Percentiles rank a stretch among this genome's conserved stretches.
These are phyloP conservation scores for Ypsolopha sequella DNA, from an alignment of 2,888 invertebrate species.

Conservation along the genomic window DNA sequence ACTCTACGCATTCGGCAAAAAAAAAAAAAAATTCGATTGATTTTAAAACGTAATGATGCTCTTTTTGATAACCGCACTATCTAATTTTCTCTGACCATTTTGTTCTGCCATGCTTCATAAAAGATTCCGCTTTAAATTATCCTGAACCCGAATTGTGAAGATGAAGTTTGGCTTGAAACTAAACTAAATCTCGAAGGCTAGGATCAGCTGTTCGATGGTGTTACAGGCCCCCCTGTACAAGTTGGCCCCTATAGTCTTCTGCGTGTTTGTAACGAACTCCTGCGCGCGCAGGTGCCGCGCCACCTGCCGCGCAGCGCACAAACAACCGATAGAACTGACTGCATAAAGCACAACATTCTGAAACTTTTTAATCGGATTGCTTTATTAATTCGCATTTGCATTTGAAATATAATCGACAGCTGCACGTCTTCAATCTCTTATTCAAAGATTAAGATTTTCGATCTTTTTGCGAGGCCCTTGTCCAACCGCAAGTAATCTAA, in stretches of 20 bases:
- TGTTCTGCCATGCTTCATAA: no score
- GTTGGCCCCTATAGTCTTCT: constrained; percentile 18
- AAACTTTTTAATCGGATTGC: not conserved
- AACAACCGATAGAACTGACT: constrained; percentile 36
- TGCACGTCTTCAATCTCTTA: constrained; percentile 8
- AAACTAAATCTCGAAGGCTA: no score
- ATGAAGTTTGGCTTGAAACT: no score
- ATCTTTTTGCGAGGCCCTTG: no score
- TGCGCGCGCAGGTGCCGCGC: constrained; percentile 64
- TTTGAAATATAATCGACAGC: constrained; percentile 2
- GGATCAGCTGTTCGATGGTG: not conserved
- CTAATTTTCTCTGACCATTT: no score
- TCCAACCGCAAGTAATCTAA: no score
- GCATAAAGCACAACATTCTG: constrained; percentile 16
- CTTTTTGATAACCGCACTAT: no score
- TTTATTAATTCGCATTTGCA: constrained; percentile 2
- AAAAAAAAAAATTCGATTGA: no score
- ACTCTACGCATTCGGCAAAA: no score
- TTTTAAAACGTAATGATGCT: no score
- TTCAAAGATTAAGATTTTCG: constrained; percentile 31
- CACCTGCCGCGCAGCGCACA: constrained; percentile 63
- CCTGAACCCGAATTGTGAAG: no score
- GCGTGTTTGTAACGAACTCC: constrained; percentile 56
- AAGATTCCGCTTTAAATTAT: no score
- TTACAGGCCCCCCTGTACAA: constrained; percentile 6